These are phyloP conservation scores for Stegostoma tigrinum DNA, from an alignment of 2,113 vertebrate species.

Conservation along the genomic window DNA sequence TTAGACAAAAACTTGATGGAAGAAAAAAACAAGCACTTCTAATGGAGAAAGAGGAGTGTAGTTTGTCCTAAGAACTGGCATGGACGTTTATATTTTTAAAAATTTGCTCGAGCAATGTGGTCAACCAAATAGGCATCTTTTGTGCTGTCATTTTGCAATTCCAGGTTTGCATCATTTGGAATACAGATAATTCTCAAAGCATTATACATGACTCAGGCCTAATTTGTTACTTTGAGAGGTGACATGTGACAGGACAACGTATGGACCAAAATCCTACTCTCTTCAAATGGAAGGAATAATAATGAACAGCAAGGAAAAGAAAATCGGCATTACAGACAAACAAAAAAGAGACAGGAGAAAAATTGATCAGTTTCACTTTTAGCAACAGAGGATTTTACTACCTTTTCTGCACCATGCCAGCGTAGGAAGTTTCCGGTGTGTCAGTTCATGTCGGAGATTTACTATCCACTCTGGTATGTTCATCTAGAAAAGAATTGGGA, in stretches of 20 bases:
- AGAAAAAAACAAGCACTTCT: too few species aligned
- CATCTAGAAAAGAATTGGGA: constrained; percentile 49
- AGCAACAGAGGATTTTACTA: constrained; percentile 45
- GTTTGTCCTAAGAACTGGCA: not conserved
- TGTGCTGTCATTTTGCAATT: not conserved
- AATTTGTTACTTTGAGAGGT: not conserved
- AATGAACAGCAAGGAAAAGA: not conserved
- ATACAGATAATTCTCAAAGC: not conserved
- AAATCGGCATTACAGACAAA: not conserved
- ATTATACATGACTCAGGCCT: not conserved
- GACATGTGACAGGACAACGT: not conserved
- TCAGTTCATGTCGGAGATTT: constrained; percentile 81
- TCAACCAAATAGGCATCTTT: not conserved
- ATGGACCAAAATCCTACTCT: not conserved
- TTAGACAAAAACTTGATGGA: too few species aligned
- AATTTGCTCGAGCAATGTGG: too few species aligned
- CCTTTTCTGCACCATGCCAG: constrained; percentile 80
- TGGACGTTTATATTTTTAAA: not conserved
- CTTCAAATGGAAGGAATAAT: not conserved
- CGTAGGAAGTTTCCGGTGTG: constrained; percentile 76
- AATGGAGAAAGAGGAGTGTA: not conserved
- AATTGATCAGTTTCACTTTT: not conserved
- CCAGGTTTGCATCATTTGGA: not conserved
- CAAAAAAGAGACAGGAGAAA: not conserved
- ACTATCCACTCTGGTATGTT: constrained; percentile 91